Percentiles rank a stretch among this genome's conserved stretches.
phyloP scores from a whole-genome alignment of 2,113 vertebrate genomes.

The Callaeas wilsoni region DNA sequence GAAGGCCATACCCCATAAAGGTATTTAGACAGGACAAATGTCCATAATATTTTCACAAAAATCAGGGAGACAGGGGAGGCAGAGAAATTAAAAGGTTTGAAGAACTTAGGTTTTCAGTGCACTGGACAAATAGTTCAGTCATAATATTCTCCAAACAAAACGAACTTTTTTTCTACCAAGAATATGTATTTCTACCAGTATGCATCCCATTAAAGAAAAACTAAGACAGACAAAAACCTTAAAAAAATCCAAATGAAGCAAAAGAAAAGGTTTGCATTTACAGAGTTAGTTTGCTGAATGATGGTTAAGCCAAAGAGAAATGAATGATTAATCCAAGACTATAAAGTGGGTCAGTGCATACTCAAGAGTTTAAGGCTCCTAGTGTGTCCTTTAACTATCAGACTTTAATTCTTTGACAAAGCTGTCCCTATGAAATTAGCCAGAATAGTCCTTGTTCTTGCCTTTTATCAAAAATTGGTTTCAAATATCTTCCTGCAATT shows the following conservation, averaged over 20 bases:
- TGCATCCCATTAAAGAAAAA: not conserved
- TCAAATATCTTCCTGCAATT: not conserved
- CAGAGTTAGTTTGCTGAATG: not conserved
- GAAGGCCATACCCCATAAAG: not conserved
- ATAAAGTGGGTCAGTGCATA: not conserved
- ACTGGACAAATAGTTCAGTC: not conserved
- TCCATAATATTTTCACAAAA: not conserved
- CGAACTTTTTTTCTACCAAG: not conserved
- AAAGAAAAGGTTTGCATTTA: not conserved
- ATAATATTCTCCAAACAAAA: not conserved
- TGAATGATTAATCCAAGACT: not conserved
- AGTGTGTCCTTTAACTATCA: not conserved
- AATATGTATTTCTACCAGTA: not conserved
- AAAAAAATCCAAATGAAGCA: not conserved
- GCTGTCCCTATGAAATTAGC: not conserved
- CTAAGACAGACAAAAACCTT: not conserved
- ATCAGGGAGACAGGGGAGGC: rapidly evolving
- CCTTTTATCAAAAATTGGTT: not conserved
- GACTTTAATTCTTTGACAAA: not conserved
- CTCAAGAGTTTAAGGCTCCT: not conserved
- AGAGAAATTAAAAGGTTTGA: not conserved
- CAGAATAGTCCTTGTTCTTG: not conserved
- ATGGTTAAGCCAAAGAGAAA: not conserved
- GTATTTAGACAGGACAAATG: not conserved
- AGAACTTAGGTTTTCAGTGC: not conserved